Base-by-base conservation (phyloP, 2,113 vertebrate species). In the Gallinago media region DNA sequence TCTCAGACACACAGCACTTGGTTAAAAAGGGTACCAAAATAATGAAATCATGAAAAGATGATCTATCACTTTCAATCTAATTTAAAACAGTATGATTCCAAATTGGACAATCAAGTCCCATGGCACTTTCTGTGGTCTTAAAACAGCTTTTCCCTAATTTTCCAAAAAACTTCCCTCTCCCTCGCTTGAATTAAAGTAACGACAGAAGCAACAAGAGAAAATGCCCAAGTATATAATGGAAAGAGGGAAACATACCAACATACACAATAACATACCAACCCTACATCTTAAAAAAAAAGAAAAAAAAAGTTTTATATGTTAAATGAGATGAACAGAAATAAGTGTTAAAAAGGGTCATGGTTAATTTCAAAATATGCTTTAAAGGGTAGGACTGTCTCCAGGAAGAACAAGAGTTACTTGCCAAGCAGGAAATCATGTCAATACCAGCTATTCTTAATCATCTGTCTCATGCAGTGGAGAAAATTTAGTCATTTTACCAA, bases 391-490 rank as follows among this genome's bases (percentile, higher is more conserved):
- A 72, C 76, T 32, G 52, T 68, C 72, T 95, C 82, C 92, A 93
- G 79, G 92, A 96, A 93, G 92, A 93, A 67, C 26, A 88, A 29
- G 36, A 90, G 25, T 76, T 70, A 77, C 36, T 92, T 85, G 85
- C 88, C 92, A 95, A 93, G 14, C 27, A 85, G 85, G 73, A 97
- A 95, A 95, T 84, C 49, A 46, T 50, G 84, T 88, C 79, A 96
- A 40, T 75, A 63, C 26, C 26, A 81, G 61, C 61, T 89, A 92
- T 46, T 91, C 76, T 88, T 88, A 90, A 95, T 71, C 76, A 88
- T 63, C 0, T 44, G 46, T 65, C 32, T 86, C 72, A 78, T 23
- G 46, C 4, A 75, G 52, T 20, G 61, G 72, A 92, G 85, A 88
- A 96, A 96, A 92, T 40, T 6, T 23, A 82, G 74, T 93, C 77